phyloP scores from a whole-genome alignment of 2,113 vertebrate genomes.

The Sinocyclocheilus grahami region DNA sequence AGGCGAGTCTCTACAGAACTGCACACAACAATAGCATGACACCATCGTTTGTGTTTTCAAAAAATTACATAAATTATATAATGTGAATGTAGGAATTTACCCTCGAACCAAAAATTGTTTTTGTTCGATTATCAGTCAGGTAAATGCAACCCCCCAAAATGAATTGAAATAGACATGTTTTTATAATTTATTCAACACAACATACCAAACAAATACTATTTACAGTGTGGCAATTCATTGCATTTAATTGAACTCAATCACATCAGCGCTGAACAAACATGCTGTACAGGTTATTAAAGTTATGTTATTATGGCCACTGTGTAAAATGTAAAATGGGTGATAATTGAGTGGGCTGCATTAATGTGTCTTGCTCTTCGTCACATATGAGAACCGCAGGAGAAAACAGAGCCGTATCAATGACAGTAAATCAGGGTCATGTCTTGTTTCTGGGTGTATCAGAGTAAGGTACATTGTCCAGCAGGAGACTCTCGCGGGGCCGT shows the following conservation, averaged over 20 bases:
- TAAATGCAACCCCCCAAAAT: too few species aligned
- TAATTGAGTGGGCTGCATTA: background rate
- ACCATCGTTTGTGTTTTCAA: too few species aligned
- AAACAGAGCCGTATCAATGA: background rate
- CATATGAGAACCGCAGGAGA: background rate
- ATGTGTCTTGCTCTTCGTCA: background rate
- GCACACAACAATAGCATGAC: too few species aligned
- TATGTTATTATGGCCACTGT: background rate
- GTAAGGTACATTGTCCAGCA: conserved; percentile 78
- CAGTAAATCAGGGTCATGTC: conserved; percentile 55
- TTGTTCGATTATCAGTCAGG: too few species aligned
- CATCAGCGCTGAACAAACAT: background rate
- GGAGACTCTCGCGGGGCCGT: conserved; percentile 70
- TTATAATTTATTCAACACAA: conserved; percentile 2
- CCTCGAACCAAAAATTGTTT: too few species aligned
- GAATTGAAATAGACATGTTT: background rate
- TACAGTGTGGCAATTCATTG: background rate
- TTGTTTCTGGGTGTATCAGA: conserved; percentile 73
- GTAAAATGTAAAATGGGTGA: too few species aligned
- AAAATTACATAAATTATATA: too few species aligned
- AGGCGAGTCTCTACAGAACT: too few species aligned
- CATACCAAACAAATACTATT: background rate
- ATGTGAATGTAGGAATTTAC: too few species aligned
- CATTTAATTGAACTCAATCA: background rate
- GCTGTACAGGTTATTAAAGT: background rate